Base-by-base conservation (phyloP, 2,888 invertebrate species). In the Latheticus oryzae region DNA sequence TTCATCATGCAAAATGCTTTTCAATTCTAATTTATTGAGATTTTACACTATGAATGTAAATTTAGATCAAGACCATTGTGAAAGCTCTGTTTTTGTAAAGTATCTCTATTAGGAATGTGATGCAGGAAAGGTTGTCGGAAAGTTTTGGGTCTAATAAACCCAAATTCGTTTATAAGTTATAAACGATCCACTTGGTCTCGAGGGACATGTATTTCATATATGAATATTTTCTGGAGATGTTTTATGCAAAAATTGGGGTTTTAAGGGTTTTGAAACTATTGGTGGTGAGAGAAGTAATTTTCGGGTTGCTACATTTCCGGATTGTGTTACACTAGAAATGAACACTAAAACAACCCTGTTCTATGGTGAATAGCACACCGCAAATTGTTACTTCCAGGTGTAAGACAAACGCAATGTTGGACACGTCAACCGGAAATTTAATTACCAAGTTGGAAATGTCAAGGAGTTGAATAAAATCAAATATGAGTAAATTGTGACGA, bases 131-230 rank as follows among this genome's bases (percentile, higher is more conserved):
- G 32, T 8, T 12, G 11, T 5, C 3, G 35, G 17, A 35, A 35
- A 35, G 35, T 35, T 35, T 35, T 2, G 35, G 35, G 35, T 35
- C 35, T 35, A 35, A 35, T 35, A 35, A 35, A 35, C 35, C 17
- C 35, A 16, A 35, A 35, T 35, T 19, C 35, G 35, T 35, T 35
- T 35, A 35, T 35, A 35, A 35, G 13, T 35, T 35, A 35, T 35
- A 35, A 35, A 35, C 35, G 35, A 35, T 35, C 35, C 11, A 13
- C 13, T 35, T 35, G 3, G n/a, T 11, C 35, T 17, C 35, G 7
- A 19, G 35, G 19, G 35, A 16, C 17, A 35, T 35, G 17, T 35
- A 13, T 19, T 19, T 35, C 35, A 35, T 13, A 16, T 32, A 13
- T 13, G 32, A n/a, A 16, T 13, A 32, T 32, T 13, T 21, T 21